phyloP scores from a whole-genome alignment of 1,140 invertebrate species.

The Nymphalis io region DNA sequence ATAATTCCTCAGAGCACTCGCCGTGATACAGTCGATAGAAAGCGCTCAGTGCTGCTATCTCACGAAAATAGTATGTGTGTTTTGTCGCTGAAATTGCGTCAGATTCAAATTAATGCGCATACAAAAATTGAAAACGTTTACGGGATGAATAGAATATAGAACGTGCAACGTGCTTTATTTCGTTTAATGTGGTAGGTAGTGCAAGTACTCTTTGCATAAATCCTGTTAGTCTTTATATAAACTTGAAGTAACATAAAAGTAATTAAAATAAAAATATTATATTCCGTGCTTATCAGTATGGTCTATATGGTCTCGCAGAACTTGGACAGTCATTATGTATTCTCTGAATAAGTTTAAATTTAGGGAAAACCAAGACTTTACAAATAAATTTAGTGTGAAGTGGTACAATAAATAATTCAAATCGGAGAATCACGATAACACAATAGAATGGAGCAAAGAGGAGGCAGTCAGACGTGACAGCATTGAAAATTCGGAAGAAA shows the following conservation, averaged over 20 bases:
- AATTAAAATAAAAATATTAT: too few relatives aligned
- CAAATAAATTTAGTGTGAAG: constrained; percentile 57
- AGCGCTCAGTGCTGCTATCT: too few relatives aligned
- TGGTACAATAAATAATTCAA: constrained; percentile 80
- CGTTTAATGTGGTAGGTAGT: constrained; percentile 5
- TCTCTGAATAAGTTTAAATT: constrained; percentile 29
- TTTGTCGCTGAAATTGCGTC: constrained; percentile 43
- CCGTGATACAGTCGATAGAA: too few relatives aligned
- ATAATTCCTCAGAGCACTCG: too few relatives aligned
- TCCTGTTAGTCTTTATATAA: not conserved
- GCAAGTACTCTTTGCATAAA: not conserved
- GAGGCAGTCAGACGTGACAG: constrained; percentile 63
- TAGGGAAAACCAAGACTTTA: constrained; percentile 42
- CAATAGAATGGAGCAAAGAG: constrained; percentile 55
- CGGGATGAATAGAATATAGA: constrained; percentile 55
- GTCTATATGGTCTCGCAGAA: not conserved
- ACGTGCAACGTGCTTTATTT: constrained; percentile 20
- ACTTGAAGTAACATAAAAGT: too few relatives aligned
- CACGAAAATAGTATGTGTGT: too few relatives aligned
- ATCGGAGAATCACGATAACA: constrained; percentile 74
- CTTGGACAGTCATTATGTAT: not conserved
- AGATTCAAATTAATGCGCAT: constrained; percentile 65
- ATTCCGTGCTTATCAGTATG: too few relatives aligned
- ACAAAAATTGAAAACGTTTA: constrained; percentile 60
- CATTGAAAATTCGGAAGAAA: constrained; percentile 70